Evolutionary conservation across 2,113 vertebrate genomes (phyloP), one percentile per base, ranked within the genome.

Genomic region (Rhinoderma darwinii): DNA sequence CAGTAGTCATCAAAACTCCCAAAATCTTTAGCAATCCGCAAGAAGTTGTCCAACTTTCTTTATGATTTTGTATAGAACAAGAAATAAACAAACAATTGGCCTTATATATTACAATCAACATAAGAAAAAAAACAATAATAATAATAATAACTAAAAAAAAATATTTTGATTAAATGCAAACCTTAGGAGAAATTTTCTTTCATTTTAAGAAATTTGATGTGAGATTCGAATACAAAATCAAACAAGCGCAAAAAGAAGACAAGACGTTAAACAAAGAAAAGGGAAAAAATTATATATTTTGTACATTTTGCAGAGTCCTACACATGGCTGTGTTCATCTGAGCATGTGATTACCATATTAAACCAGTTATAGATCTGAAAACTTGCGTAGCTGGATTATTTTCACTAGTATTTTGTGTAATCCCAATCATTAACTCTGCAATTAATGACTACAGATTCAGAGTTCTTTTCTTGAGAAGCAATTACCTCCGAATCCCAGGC

Each of bases 311-410:
- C 79, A 81, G 54, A 81, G 78, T 37, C 54, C 78, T 61, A 41
- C 78, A 41, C 78, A 41, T 43, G 76, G 50, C 56, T 66, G 79
- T 82, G 79, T 82, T 84, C 51, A 84, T 84, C 51, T 76, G 72
- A 84, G 72, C 72, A 76, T 84, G 70, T 75, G 70, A 84, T 84
- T 84, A 84, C 70, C 83, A 61, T 76, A 84, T 84, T 84, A 84
- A 84, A 73, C 70, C 83, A 56, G 83, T 84, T 74, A 61, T 56
- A 61, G 72, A 84, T 84, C 83, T 84, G 83, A 74, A 84, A 84
- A 84, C 83, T 84, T 56, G 54, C 74, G 56, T 76, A 50, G 74
- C 54, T 75, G 72, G 84, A 66, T 75, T 76, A 59, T 39, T 77
- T 59, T 85, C 54, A 77, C 74, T 61, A 85, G 84, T 75, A 66